Evolutionary conservation across 2,797 vertebrate species (phyloP).

Genomic region (Malacoctenus gilli): DNA sequence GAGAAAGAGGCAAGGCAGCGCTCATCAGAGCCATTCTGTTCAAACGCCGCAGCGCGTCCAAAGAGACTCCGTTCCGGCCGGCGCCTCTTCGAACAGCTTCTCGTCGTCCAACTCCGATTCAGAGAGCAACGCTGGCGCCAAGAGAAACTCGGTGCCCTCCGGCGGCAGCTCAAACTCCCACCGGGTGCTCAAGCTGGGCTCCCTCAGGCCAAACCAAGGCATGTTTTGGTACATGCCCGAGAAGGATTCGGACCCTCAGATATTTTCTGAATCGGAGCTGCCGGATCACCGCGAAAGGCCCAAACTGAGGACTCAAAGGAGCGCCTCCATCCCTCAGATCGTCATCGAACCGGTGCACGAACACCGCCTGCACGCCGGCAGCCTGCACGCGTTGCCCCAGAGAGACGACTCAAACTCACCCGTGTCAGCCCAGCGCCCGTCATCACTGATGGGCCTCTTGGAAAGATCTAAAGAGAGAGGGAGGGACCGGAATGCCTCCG

Average conservation of each 20-base stretch:
- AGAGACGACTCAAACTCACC: neutral
- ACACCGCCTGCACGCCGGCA: neutral
- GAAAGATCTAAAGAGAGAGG: slow-evolving; percentile 70
- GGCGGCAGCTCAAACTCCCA: slow-evolving; percentile 44
- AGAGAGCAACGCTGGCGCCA: slow-evolving; percentile 36
- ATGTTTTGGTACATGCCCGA: slow-evolving; percentile 53
- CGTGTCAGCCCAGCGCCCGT: slow-evolving; percentile 9
- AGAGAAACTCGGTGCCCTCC: slow-evolving; percentile 44
- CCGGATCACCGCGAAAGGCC: slow-evolving; percentile 39
- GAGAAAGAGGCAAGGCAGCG: slow-evolving; percentile 56
- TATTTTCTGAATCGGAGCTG: slow-evolving; percentile 67
- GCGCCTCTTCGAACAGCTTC: slow-evolving; percentile 28
- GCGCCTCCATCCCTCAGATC: slow-evolving; percentile 65
- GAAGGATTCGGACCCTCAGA: slow-evolving; percentile 49
- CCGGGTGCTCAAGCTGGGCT: slow-evolving; percentile 66
- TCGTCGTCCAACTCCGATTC: slow-evolving; percentile 67
- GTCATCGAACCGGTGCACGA: slow-evolving; percentile 14
- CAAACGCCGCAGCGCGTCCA: slow-evolving; percentile 18
- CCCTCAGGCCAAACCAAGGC: slow-evolving; percentile 60
- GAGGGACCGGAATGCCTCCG: slow-evolving; percentile 42
- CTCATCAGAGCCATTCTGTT: slow-evolving; percentile 19
- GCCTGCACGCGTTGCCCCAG: slow-evolving; percentile 5
- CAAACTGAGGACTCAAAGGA: slow-evolving; percentile 65
- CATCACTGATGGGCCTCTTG: slow-evolving; percentile 70
- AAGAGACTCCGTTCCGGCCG: neutral